Evolutionary conservation across 2,113 vertebrate genomes (phyloP).

Genomic region (Percopsis transmontana): DNA sequence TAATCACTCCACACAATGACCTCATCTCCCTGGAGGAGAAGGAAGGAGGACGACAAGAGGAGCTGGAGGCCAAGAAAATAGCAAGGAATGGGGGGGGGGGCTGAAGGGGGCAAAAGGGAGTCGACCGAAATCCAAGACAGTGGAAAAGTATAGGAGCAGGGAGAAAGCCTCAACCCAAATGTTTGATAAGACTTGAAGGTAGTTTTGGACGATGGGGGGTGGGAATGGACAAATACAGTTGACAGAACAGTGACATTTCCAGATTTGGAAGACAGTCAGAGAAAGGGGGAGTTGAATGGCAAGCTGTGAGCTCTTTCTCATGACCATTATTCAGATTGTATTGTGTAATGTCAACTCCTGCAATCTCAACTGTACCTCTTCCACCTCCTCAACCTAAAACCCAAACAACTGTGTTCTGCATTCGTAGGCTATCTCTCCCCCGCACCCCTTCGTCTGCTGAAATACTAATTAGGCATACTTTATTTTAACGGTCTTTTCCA

Average conservation of each 20-base stretch:
- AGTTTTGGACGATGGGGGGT: too few species aligned
- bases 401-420: constrained; percentile 8
- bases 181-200: too few species aligned
- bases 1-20: constrained; percentile 72
- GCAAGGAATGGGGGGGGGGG: background rate
- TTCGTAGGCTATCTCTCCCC: constrained; percentile 12
- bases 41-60: constrained; percentile 4
- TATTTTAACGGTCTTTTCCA: too few species aligned
- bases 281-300: constrained; percentile 14
- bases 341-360: constrained; percentile 45
- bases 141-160: too few species aligned
- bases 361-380: constrained; percentile 28
- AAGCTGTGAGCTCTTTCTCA: constrained; percentile 19
- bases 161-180: too few species aligned
- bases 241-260: background rate
- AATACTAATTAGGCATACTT: background rate
- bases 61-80: background rate
- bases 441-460: background rate
- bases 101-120: background rate
- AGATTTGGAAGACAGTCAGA: background rate
- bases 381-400: constrained; percentile 37
- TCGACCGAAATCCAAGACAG: too few species aligned
- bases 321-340: constrained; percentile 13
- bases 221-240: background rate
- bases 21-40: constrained; percentile 64